Percentiles rank a stretch among this genome's conserved stretches.
These are phyloP conservation scores for Ectobius pallidus DNA, from an alignment of 2,888 invertebrate species.

Conservation along the genomic window DNA sequence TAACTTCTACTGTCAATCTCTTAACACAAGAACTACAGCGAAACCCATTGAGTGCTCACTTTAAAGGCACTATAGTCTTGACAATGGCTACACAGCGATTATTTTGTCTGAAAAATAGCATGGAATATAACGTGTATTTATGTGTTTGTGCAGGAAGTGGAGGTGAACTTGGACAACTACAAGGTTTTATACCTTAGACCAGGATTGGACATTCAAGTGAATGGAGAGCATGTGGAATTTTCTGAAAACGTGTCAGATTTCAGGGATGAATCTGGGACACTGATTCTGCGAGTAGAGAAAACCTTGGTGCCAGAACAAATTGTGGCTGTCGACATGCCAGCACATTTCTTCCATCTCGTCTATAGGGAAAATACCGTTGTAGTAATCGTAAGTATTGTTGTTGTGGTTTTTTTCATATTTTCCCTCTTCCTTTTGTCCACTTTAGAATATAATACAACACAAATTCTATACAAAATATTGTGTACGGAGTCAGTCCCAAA, in stretches of 20 bases:
- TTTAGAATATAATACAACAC: no score
- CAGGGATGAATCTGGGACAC: neutral
- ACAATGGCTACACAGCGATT: no score
- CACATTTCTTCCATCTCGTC: neutral
- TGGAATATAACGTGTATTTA: no score
- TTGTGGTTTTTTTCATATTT: no score
- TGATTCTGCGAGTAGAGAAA: neutral
- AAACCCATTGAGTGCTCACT: no score
- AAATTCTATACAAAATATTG: no score
- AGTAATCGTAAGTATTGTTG: neutral
- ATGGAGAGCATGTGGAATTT: neutral
- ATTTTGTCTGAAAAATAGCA: no score
- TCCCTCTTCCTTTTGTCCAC: no score
- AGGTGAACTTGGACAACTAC: neutral
- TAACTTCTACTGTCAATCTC: no score
- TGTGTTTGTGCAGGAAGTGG: slow-evolving; percentile 1
- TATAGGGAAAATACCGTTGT: neutral
- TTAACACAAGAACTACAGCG: no score
- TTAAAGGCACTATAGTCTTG: no score
- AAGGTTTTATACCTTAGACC: neutral
- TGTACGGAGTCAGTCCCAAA: no score
- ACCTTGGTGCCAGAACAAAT: neutral
- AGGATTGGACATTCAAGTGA: neutral
- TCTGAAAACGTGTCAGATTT: neutral
- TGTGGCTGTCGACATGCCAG: neutral